Conservation (phyloP, 2,797 vertebrate genomes). For the Melanotaenia trifasciata region DNA sequence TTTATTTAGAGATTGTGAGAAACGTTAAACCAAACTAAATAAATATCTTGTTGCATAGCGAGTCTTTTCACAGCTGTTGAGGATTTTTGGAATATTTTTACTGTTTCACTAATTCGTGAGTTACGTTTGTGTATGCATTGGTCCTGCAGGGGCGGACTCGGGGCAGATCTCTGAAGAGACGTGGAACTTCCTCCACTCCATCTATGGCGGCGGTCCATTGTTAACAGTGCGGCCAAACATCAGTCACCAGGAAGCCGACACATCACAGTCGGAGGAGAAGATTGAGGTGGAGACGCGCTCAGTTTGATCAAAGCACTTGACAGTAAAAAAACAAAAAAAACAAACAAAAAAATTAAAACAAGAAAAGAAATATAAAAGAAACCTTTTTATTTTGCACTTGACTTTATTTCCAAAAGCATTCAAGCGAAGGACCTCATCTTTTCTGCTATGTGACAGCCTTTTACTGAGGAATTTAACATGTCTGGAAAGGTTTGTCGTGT, state of each 20-base stretch:
- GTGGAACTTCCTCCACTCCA: slow-evolving; percentile 96
- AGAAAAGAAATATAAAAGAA: slow-evolving; percentile 62
- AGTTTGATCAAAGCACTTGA: slow-evolving; percentile 78
- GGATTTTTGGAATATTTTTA: neutral
- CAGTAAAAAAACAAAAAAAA: slow-evolving; percentile 51
- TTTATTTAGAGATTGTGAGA: neutral
- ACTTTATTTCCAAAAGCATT: slow-evolving; percentile 84
- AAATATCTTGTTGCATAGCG: neutral
- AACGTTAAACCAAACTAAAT: neutral
- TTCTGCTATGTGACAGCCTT: slow-evolving; percentile 67
- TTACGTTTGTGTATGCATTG: neutral
- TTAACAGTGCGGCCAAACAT: slow-evolving; percentile 91
- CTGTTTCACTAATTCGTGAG: neutral
- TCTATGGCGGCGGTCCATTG: slow-evolving; percentile 94
- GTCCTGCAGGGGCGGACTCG: slow-evolving; percentile 91
- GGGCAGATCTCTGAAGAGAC: slow-evolving; percentile 99
- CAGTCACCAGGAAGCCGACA: slow-evolving; percentile 87
- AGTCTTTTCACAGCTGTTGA: neutral
- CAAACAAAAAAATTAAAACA: slow-evolving; percentile 55
- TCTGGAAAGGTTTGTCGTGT: slow-evolving; percentile 62
- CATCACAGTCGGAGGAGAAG: slow-evolving; percentile 92
- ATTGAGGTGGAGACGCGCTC: slow-evolving; percentile 95
- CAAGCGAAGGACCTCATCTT: slow-evolving; percentile 78
- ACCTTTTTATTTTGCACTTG: slow-evolving; percentile 85
- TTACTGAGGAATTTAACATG: slow-evolving; percentile 67